A percentile compares a stretch with the other conserved stretches of the same genome.
Evolutionary conservation across 2,113 vertebrate genomes (phyloP).

Genomic region (Spea multiplicata): DNA sequence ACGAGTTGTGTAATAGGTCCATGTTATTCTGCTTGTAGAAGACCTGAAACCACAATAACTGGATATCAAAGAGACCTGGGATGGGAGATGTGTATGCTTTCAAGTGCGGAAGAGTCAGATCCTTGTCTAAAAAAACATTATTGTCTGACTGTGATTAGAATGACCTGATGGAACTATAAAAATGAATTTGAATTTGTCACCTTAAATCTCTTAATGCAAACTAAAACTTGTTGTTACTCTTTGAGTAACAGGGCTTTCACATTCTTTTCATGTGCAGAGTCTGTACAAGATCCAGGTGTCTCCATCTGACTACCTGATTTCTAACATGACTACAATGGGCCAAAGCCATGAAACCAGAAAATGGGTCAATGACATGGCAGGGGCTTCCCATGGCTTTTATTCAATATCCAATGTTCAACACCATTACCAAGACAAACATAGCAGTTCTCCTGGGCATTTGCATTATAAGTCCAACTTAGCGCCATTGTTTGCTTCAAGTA

Average conservation of each 20-base stretch:
- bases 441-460: constrained; percentile 18
- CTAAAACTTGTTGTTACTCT: no score
- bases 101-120: no score
- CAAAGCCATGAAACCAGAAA: not conserved
- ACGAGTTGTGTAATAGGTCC: not conserved
- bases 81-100: no score
- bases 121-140: no score
- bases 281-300: not conserved
- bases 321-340: not conserved
- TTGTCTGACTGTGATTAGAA: no score
- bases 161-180: no score
- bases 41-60: not conserved
- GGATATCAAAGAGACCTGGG: not conserved
- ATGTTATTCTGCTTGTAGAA: not conserved
- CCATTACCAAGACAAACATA: constrained; percentile 21
- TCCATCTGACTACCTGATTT: not conserved
- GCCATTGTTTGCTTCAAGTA: no score
- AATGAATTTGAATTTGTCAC: no score
- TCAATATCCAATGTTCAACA: constrained; percentile 18
- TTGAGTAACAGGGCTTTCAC: no score
- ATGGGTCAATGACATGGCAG: constrained; percentile 22
- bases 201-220: no score
- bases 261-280: no score
- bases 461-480: no score
- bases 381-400: constrained; percentile 11